Conservation (phyloP, 1,140 invertebrate species). For the Phthorimaea operculella region DNA sequence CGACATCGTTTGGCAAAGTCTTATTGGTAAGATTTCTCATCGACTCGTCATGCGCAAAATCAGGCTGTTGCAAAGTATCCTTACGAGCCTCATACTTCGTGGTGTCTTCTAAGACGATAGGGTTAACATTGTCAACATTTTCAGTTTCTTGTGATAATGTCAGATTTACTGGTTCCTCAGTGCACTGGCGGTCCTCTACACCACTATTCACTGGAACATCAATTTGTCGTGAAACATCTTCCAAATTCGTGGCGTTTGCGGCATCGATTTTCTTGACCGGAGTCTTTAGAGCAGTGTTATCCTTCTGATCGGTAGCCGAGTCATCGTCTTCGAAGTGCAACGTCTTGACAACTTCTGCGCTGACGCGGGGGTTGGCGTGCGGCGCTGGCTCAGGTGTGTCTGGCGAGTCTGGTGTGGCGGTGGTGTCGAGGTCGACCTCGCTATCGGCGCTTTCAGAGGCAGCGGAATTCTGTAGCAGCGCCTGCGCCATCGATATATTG, state of each 20-base stretch:
- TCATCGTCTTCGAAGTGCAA: constrained; percentile 44
- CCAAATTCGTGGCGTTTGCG: constrained; percentile 44
- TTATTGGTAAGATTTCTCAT: no score
- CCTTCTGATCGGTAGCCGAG: background rate
- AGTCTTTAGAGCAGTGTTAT: constrained; percentile 21
- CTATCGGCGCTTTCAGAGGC: background rate
- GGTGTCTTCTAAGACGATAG: background rate
- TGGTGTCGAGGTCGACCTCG: background rate
- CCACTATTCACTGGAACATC: constrained; percentile 51
- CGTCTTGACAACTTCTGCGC: constrained; percentile 46
- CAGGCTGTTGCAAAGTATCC: no score
- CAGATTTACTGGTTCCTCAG: constrained; percentile 20
- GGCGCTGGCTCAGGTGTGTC: background rate
- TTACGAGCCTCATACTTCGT: background rate
- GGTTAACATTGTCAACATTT: background rate
- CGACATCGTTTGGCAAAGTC: no score
- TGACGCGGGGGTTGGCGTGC: constrained; percentile 17
- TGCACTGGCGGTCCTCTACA: constrained; percentile 33
- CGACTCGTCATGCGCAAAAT: no score
- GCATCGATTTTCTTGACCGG: constrained; percentile 43
- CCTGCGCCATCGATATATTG: constrained; percentile 45
- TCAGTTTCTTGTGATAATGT: constrained; percentile 1
- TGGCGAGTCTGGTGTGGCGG: background rate
- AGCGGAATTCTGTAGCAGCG: constrained; percentile 29
- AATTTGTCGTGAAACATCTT: constrained; percentile 41